Base-by-base conservation (phyloP, 92 coral and sea anemone species). In the Zoanthus sociatus region DNA sequence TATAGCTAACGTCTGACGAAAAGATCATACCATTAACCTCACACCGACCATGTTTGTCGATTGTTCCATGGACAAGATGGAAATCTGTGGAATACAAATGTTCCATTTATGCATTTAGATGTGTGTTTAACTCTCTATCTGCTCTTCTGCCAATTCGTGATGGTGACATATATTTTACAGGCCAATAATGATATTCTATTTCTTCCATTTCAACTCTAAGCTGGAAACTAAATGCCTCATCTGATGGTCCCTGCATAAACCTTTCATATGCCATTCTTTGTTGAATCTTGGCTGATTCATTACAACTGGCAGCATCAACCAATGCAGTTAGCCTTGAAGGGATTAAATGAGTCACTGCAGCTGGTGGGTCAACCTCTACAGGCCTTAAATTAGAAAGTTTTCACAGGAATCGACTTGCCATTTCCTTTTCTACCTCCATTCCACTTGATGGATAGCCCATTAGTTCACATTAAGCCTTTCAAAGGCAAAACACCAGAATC, bases 401-500 rank as follows among this genome's bases (percentile, higher is more conserved):
- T 48, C 75, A 58, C 9, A 78, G 20, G 17, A 21, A 86, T 45
- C 66, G 81, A 45, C 56, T 78, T 46, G 82, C 66, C 45, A 84
- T 84, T 69, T 89, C 74, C 51, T 89, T 84, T 55, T 89, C 89
- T 8, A 31, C 71, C 37, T 66, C 54, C 72, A 76, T 89, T 30
- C 92, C 89, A 89, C 87, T 78, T 20, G 78, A 64, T 56, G 71
- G 89, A 16, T 58, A 77, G 30, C 75, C 70, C 83, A 50, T 76
- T 21, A 90, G 76, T 33, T 71, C 84, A 0, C 90, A 73, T 84
- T 90, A 7, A 61, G 18, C 6, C 87, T 74, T n/a, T 90, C 92
- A 33, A 84, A 90, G 10, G 90, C 89, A 47, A 90, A 90, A 46
- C 89, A 90, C 87, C 92, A 90, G 50, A 73, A 71, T 9, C 87